Evolutionary conservation across 2,888 invertebrate genomes (phyloP), one percentile per base, ranked within the genome.

Genomic region (Stramonita haemastoma): DNA sequence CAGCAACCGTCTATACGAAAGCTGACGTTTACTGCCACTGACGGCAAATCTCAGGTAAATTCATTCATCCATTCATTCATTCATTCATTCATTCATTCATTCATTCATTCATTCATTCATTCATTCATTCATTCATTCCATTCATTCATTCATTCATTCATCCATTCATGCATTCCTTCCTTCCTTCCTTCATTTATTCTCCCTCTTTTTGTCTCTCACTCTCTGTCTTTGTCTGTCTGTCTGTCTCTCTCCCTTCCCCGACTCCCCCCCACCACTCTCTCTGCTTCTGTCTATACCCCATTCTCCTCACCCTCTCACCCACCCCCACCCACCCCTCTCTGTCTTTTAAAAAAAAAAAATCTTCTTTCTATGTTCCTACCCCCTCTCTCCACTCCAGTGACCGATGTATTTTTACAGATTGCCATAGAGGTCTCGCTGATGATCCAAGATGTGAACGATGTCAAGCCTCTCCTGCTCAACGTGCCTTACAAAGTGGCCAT

Each of bases 391-490:
- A 70, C 11, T 32, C 19, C 77, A 46, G 46, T 46, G 46, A 46
- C 46, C 8, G 46, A 46, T 2, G 11, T 29, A 4, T 1, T 77
- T 88, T 91, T 92, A 36, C 91, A 95, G 94, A 93, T 94, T 81
- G 90, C 93, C 5, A 94, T 95, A 17, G 94, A 94, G 90, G 94
- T 96, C 19, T 95, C 95, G 0, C 92, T 96, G 57, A 95, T 95
- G 84, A 94, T 96, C 19, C 93, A 93, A 56, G 96, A 96, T 92
- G 96, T 96, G 77, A 96, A 96, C 93, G 96, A 96, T 93, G 96
- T 96, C 96, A 97, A 97, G 8, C 99, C 99, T 70, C 97, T 97
- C 89, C 99, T 99, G 95, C 91, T 90, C 83, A 92, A 92, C 79
- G 85, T 90, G 11, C 92, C 93, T 77, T 95, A 95, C 91, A 93